These are phyloP conservation scores for Pectinophora gossypiella DNA, from an alignment of 1,140 invertebrate species.

Conservation along the genomic window DNA sequence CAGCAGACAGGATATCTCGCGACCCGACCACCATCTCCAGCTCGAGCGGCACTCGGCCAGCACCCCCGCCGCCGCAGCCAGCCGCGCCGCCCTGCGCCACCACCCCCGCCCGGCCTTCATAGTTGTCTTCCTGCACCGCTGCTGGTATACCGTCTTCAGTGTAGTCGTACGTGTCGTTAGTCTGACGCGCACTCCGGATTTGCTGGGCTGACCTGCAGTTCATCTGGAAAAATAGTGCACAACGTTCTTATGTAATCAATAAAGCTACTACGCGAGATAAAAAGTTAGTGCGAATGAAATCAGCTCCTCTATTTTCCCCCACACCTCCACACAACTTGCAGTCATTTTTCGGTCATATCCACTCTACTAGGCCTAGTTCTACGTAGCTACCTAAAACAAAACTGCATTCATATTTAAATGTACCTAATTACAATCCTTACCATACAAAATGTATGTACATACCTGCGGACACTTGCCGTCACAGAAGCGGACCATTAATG, in stretches of 20 bases:
- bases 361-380: too few relatives aligned
- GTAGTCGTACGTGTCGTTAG: conserved; percentile 30
- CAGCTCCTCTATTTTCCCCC: too few relatives aligned
- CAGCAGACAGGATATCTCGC: conserved; percentile 51
- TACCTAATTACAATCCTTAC: too few relatives aligned
- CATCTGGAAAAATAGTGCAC: too few relatives aligned
- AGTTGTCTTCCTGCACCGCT: not conserved
- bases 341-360: too few relatives aligned
- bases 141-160: conserved; percentile 10
- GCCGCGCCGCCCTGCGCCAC: conserved; percentile 38
- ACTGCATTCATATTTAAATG: too few relatives aligned
- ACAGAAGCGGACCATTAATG: conserved; percentile 82
- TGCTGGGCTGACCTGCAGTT: conserved; percentile 33
- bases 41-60: conserved; percentile 45
- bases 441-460: too few relatives aligned
- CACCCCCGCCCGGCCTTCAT: conserved; percentile 13
- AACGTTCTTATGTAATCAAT: too few relatives aligned
- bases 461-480: conserved; percentile 77
- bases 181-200: conserved; percentile 31
- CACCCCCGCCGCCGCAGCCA: conserved; percentile 20
- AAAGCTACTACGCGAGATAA: too few relatives aligned
- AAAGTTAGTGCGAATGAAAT: too few relatives aligned
- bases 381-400: too few relatives aligned
- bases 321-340: too few relatives aligned
- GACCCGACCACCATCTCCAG: conserved; percentile 65